Conservation (phyloP, 2,888 invertebrate species). For the Tyria jacobaeae region DNA sequence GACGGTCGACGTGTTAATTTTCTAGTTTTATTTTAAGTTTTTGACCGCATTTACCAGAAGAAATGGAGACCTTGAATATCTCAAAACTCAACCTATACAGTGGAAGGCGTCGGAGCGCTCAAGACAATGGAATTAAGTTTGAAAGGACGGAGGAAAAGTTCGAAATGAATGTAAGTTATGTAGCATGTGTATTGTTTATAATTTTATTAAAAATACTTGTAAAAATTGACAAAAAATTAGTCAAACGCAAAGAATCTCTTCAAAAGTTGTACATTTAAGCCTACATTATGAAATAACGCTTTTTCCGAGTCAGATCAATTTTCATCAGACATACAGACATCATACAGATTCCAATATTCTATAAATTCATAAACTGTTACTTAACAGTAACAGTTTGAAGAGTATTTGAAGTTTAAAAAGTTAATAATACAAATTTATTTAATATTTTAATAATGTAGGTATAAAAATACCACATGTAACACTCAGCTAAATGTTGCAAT, state of each 20-base stretch:
- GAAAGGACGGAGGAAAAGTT: constrained; percentile 65
- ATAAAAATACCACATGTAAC: neutral
- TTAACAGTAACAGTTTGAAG: too few relatives aligned
- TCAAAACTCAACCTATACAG: constrained; percentile 77
- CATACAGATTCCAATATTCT: constrained; percentile 38
- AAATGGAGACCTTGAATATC: constrained; percentile 81
- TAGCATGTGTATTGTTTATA: constrained; percentile 27
- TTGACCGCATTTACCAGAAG: constrained; percentile 52
- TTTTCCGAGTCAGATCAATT: constrained; percentile 45
- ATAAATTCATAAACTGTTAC: neutral
- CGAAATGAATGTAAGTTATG: constrained; percentile 67
- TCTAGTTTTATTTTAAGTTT: constrained; percentile 57
- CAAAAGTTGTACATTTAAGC: too few relatives aligned
- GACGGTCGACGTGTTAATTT: constrained; percentile 80
- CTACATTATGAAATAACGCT: neutral
- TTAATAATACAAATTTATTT: neutral
- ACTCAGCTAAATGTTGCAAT: neutral
- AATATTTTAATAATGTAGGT: neutral
- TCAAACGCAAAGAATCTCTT: too few relatives aligned
- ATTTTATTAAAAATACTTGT: neutral
- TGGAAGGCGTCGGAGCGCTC: constrained; percentile 66
- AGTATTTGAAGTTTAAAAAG: neutral
- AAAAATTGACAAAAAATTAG: neutral
- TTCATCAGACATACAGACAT: constrained; percentile 58
- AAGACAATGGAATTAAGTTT: constrained; percentile 61